Evolutionary conservation across 2,113 vertebrate genomes (phyloP).

Genomic region (Poeciliopsis prolifica): DNA sequence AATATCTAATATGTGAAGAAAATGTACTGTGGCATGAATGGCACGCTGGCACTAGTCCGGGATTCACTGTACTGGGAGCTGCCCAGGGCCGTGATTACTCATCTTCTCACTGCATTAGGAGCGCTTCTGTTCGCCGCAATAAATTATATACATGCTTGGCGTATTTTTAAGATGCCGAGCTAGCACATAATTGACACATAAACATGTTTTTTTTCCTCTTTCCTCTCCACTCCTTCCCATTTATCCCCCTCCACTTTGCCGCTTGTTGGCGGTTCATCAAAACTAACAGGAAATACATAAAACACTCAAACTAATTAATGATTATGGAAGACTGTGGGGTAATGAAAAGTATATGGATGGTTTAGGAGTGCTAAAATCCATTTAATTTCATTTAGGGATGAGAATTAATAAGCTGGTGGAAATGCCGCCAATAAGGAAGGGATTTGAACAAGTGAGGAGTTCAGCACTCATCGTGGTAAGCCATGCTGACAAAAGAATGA

Average conservation of each 20-base stretch:
- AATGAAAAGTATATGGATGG: conserved; percentile 72
- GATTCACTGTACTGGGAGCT: conserved; percentile 34
- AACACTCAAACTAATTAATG: conserved; percentile 76
- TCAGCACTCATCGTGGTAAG: conserved; percentile 58
- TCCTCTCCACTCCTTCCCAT: conserved; percentile 14
- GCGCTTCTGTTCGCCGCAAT: conserved; percentile 61
- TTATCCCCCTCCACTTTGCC: conserved; percentile 41
- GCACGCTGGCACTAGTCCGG: conserved; percentile 44
- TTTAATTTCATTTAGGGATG: conserved; percentile 72
- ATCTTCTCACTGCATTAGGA: conserved; percentile 56
- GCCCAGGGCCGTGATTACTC: conserved; percentile 61
- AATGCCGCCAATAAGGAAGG: conserved; percentile 50
- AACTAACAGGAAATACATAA: conserved; percentile 74
- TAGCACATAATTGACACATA: conserved; percentile 67
- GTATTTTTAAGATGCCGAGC: conserved; percentile 48
- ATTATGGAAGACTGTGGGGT: conserved; percentile 57
- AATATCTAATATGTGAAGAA: conserved; percentile 60
- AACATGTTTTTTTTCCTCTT: conserved; percentile 18
- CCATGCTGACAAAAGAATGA: conserved; percentile 10
- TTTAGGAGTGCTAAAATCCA: conserved; percentile 73
- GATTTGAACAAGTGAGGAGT: conserved; percentile 53
- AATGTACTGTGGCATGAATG: conserved; percentile 54
- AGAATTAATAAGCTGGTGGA: conserved; percentile 70
- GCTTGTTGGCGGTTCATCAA: conserved; percentile 66
- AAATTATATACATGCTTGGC: conserved; percentile 71